Base-by-base conservation (phyloP, 2,888 invertebrate species). In the Notodonta ziczac region DNA sequence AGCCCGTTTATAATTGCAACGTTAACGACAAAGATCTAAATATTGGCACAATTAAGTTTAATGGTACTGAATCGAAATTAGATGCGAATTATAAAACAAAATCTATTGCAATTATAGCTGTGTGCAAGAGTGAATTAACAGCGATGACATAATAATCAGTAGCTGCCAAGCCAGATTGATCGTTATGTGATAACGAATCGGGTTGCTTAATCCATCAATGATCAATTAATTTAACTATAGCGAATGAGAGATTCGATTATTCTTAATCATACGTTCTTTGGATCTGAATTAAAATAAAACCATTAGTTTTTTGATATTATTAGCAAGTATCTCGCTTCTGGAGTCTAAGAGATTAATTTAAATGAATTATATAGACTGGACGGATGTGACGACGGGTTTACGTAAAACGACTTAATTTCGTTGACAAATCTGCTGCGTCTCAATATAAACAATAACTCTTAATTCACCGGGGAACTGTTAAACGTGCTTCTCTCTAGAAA, bases 101-200 rank as follows among this genome's bases (percentile, higher is more conserved):
- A 35, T 35, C 35, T 35, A 35, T 35, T 35, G 35, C 35, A 35
- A 35, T 35, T 35, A 35, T 35, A 35, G 14, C 10, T 10, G 48
- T n/a, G 14, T 48, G 48, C n/a, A 48, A 48, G 48, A 0, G 2
- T 5, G n/a, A 48, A 14, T 13, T 6, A 48, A n/a, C 44, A 57
- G 54, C 50, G 50, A 53, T 61, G 54, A 59, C 51, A 71, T 59
- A 57, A 42, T 42, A 42, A 52, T 54, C 7, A 53, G 52, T 61
- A 56, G 56, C n/a, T 62, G 66, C 56, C 39, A 48, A 5, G 48
- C n/a, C 13, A 13, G 52, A 56, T 59, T 14, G 50, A 57, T 32
- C 52, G 53, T 58, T 50, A 67, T 50, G 57, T 56, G 10, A 60
- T 63, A 60, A 61, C 58, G 12, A 58, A 52, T 61, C 40, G 60